Percentiles rank a stretch among this genome's conserved stretches.
phyloP scores from a whole-genome alignment of 1,140 invertebrate species.

The Lepeophtheirus salmonis region DNA sequence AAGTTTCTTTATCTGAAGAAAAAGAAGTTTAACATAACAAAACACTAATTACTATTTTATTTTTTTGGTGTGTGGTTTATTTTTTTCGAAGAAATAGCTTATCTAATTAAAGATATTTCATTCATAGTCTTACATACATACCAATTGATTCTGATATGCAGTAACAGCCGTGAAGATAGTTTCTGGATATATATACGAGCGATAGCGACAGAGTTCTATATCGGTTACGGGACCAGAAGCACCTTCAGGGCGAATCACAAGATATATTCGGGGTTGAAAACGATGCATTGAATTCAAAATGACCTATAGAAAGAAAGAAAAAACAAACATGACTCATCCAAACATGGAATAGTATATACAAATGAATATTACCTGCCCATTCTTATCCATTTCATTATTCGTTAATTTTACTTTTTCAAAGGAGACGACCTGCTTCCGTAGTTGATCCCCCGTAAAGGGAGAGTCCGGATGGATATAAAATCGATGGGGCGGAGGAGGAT shows the following conservation, averaged over 20 bases:
- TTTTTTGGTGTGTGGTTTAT: slow-evolving; percentile 14
- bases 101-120: no score
- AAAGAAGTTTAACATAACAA: background rate
- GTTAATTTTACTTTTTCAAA: slow-evolving; percentile 53
- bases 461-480: slow-evolving; percentile 94
- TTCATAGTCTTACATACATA: background rate
- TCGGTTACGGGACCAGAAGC: slow-evolving; percentile 28
- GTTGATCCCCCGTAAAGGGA: slow-evolving; percentile 79
- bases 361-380: slow-evolving; percentile 39
- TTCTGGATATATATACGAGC: slow-evolving; percentile 43
- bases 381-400: slow-evolving; percentile 48
- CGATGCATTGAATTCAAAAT: slow-evolving; percentile 52
- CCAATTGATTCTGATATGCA: slow-evolving; percentile 49
- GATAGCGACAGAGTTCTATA: slow-evolving; percentile 35
- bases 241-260: slow-evolving; percentile 33
- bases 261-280: slow-evolving; percentile 45
- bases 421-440: slow-evolving; percentile 44
- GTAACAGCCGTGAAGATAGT: slow-evolving; percentile 48
- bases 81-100: no score
- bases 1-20: slow-evolving; percentile 12
- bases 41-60: background rate
- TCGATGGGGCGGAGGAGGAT: slow-evolving; percentile 72
- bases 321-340: no score
- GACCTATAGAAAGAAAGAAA: slow-evolving; percentile 31
- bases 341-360: no score